A percentile compares a stretch with the other conserved stretches of the same genome.
Evolutionary conservation across 2,113 vertebrate species (phyloP).

Genomic region (human (Homo sapiens)): DNA sequence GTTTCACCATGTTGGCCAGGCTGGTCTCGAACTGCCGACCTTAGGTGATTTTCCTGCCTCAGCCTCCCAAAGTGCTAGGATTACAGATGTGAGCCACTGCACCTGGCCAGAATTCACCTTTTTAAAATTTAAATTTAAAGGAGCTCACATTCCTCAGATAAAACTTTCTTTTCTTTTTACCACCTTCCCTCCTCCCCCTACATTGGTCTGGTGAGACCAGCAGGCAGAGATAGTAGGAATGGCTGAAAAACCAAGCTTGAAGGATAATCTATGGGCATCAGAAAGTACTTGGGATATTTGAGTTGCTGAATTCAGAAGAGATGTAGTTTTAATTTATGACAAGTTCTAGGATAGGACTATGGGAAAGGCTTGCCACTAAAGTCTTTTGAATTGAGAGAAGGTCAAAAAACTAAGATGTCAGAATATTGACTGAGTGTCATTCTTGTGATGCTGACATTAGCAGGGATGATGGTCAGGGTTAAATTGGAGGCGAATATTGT

Average conservation of each 20-base stretch:
- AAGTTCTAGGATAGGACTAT: not conserved
- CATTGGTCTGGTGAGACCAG: not conserved
- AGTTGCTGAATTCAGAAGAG: not conserved
- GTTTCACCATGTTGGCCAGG: no score
- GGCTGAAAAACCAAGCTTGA: not conserved
- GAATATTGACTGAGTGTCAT: not conserved
- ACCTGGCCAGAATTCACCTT: not conserved
- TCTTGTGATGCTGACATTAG: not conserved
- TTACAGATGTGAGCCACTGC: no score
- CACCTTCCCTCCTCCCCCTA: not conserved
- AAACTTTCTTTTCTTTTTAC: not conserved
- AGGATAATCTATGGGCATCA: not conserved
- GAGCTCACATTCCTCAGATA: not conserved
- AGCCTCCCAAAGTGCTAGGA: no score
- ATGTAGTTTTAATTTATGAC: not conserved
- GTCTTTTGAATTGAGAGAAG: not conserved
- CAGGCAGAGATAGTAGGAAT: not conserved
- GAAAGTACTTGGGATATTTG: not conserved
- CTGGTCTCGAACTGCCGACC: no score
- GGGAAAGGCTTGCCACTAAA: not conserved
- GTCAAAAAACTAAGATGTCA: not conserved
- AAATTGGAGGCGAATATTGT: not conserved
- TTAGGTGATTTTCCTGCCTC: no score
- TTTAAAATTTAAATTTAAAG: not conserved
- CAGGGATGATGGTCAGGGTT: not conserved